Conservation (phyloP, 2,113 vertebrate species). For the Strix aluco region DNA sequence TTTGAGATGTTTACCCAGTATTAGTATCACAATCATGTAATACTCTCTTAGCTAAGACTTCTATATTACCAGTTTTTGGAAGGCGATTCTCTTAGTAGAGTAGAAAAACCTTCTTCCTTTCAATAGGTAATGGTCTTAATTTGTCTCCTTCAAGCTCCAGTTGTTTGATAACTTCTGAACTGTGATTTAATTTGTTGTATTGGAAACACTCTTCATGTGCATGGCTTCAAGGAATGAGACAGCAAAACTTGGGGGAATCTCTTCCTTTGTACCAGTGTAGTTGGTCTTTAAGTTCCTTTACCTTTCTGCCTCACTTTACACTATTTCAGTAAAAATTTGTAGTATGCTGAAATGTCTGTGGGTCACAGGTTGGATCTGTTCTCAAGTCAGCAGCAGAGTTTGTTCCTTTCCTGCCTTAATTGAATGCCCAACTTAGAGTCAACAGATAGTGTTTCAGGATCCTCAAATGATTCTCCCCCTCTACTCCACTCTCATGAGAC, state of each 20-base stretch:
- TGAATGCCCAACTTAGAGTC: neutral
- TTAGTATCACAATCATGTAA: neutral
- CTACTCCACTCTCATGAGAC: too few relatives aligned
- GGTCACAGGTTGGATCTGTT: neutral
- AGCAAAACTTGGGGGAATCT: neutral
- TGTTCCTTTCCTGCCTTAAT: neutral
- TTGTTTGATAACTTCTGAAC: neutral
- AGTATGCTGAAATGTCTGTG: neutral
- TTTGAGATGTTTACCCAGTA: neutral
- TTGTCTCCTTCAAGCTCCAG: neutral
- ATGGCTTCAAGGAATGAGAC: neutral
- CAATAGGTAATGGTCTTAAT: neutral
- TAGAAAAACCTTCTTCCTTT: neutral
- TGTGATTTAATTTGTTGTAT: neutral
- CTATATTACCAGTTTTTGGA: neutral
- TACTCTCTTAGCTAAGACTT: neutral
- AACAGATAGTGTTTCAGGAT: neutral
- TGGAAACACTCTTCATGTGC: neutral
- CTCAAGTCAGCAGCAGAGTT: neutral
- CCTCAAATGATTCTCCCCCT: neutral
- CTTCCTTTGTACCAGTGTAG: neutral
- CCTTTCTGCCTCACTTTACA: neutral
- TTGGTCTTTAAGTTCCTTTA: neutral
- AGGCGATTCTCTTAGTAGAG: rapidly evolving
- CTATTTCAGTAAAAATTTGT: neutral